Base-by-base conservation (phyloP, 2,888 invertebrate species). In the Phlogophora meticulosa region DNA sequence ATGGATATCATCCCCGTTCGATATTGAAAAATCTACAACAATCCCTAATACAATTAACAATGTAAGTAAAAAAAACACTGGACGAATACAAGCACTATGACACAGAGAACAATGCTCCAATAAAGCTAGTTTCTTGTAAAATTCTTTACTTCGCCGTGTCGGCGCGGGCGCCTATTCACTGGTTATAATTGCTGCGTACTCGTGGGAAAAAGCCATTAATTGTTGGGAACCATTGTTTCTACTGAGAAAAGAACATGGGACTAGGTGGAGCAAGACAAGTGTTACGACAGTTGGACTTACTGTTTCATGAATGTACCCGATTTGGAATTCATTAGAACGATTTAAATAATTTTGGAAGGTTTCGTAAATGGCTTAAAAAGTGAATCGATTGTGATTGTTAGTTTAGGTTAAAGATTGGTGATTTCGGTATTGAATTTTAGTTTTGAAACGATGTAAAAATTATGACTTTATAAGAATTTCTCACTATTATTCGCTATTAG, bases 91-190 rank as follows among this genome's bases (percentile, higher is more conserved):
- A 59, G 34, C 51, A 48, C 74, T 76, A 81, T 59, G 64, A 72
- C 67, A 72, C 77, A 81, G 75, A 85, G 78, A 85, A 87, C 87
- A 87, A 87, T 85, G 85, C 78, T 81, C 72, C 70, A 82, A 81
- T 86, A 86, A 85, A 85, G 82, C 34, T 68, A 79, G 74, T 81
- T 87, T 87, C 84, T 87, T 85, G 79, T 76, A 75, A 80, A 75
- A 75, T 71, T 74, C 59, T 80, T 58, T 48, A 52, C 56, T 53
- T 40, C 57, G 72, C 58, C 53, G 67, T 73, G 70, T 66, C 65
- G 70, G 71, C 56, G 58, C 43, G 34, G 64, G 58, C 60, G 52
- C 46, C 45, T 72, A 53, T 76, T 84, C 75, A 71, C 62, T 80
- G 57, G 74, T 77, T 83, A 80, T 84, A 83, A 82, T 81, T 80